A percentile compares a stretch with the other conserved stretches of the same genome.
phyloP scores from a whole-genome alignment of 2,113 vertebrate genomes.

The Dunckerocampus dactyliophorus region DNA sequence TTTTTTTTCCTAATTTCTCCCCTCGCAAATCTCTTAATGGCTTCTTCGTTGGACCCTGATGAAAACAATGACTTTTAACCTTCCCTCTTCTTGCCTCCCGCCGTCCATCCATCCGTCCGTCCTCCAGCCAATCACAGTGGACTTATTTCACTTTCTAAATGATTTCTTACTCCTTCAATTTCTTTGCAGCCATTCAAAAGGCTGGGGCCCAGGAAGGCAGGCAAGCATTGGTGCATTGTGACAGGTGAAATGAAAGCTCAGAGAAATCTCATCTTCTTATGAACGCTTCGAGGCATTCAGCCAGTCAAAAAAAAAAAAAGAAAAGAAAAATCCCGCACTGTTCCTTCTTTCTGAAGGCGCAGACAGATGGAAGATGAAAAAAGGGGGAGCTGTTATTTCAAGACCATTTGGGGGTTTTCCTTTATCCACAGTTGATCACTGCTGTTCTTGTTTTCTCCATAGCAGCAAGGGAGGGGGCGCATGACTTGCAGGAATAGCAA shows the following conservation, averaged over 20 bases:
- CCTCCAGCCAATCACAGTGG: constrained; percentile 41
- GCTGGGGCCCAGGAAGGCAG: constrained; percentile 46
- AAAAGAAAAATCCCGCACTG: constrained; percentile 3
- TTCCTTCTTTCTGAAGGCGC: constrained; percentile 36
- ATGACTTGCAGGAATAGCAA: constrained; percentile 23
- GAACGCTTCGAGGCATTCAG: constrained; percentile 67
- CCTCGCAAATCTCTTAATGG: constrained; percentile 72
- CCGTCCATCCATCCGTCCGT: constrained; percentile 24
- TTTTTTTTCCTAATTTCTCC: constrained; percentile 75
- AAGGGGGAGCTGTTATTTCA: constrained; percentile 47
- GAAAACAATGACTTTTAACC: constrained; percentile 76
- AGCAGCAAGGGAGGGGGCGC: constrained; percentile 1
- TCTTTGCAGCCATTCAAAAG: constrained; percentile 57
- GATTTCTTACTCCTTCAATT: constrained; percentile 71
- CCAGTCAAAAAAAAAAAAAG: constrained; percentile 51
- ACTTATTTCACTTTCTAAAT: constrained; percentile 74
- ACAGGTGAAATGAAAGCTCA: constrained; percentile 74
- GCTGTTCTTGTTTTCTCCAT: constrained; percentile 17
- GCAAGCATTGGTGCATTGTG: constrained; percentile 58
- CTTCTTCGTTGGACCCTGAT: constrained; percentile 58
- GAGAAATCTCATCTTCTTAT: constrained; percentile 75
- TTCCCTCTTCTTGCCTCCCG: constrained; percentile 29
- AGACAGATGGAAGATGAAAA: constrained; percentile 39
- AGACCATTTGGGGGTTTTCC: constrained; percentile 52
- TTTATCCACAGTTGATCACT: constrained; percentile 65